Conservation (phyloP, 2,888 invertebrate species). For the Leptopilina myrica region DNA sequence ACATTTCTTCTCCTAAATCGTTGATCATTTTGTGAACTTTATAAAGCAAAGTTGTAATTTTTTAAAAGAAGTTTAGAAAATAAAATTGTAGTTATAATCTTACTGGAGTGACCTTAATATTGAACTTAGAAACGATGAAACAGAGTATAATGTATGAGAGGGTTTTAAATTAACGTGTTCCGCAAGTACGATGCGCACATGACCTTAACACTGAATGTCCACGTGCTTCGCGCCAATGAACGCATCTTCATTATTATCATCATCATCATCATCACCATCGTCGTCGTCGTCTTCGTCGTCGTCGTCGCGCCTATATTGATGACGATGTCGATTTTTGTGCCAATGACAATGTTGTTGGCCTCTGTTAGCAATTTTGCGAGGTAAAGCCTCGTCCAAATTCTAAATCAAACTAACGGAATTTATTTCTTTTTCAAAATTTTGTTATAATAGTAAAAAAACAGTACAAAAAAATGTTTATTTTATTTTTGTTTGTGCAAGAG, state of each 20-base stretch:
- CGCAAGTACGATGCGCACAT: slow-evolving; percentile 61
- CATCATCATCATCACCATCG: neutral
- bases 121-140: slow-evolving; percentile 32
- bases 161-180: slow-evolving; percentile 63
- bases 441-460: too few species aligned
- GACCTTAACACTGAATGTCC: slow-evolving; percentile 58
- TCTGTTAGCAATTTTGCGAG: slow-evolving; percentile 17
- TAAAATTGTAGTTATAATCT: neutral
- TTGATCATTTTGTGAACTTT: too few species aligned
- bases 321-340: slow-evolving; percentile 11
- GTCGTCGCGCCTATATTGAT: neutral
- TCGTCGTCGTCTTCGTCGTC: neutral
- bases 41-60: neutral
- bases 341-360: slow-evolving; percentile 24
- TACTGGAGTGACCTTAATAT: slow-evolving; percentile 29
- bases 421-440: too few species aligned
- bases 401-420: neutral
- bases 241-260: slow-evolving; percentile 7
- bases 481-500: too few species aligned
- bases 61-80: neutral
- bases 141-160: slow-evolving; percentile 35
- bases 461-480: too few species aligned
- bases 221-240: slow-evolving; percentile 32
- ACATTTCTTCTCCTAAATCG: too few species aligned
- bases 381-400: neutral